Evolutionary conservation across 2,797 vertebrate genomes (phyloP), one percentile per base, ranked within the genome.

Genomic region (Alca torda): DNA sequence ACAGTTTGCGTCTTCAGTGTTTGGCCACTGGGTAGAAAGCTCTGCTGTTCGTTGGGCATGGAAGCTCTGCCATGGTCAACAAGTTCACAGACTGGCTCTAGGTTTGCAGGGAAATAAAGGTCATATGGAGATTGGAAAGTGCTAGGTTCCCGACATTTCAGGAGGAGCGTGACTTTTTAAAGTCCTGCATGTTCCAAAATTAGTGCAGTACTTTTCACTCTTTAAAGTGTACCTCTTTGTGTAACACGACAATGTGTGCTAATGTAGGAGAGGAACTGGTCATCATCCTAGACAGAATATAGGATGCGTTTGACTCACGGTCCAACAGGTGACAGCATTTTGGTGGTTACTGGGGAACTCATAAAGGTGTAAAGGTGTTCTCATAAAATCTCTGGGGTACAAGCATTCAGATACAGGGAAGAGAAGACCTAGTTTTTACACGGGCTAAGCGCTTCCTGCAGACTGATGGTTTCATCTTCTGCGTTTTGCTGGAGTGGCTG

Each of bases 301-400:
- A 0, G 1, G 31, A 24, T 28, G 10, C n/a, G 5, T 51, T 11
- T 41, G 57, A 8, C 37, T 16, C 5, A 31, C 13, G 43, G 23
- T 33, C 35, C 70, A 15, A 33, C 8, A 28, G 37, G 37, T 41
- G 13, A 50, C 1, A 13, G 6, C 0, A 0, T 86, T 78, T 59
- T 63, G 37, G 35, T 76, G 65, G 41, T 37, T 83, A 31, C 24
- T 53, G 77, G n/a, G 64, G n/a, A 69, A 13, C 35, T 69, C 33
- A 13, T 6, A 48, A 57, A 61, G 21, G 16, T 60, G 18, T 6
- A 48, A 57, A 61, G 21, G 16, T 60, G 18, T 43, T 68, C 64
- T 80, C 20, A 10, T 43, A 67, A 81, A 31, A 30, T 6, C 63
- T 75, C 61, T 67, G 28, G 16, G 43, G 6, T 51, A n/a, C 26